A percentile compares a stretch with the other conserved stretches of the same genome.
Conservation (phyloP, 2,797 vertebrate genomes). For the Oceanodroma leucorhoa region DNA sequence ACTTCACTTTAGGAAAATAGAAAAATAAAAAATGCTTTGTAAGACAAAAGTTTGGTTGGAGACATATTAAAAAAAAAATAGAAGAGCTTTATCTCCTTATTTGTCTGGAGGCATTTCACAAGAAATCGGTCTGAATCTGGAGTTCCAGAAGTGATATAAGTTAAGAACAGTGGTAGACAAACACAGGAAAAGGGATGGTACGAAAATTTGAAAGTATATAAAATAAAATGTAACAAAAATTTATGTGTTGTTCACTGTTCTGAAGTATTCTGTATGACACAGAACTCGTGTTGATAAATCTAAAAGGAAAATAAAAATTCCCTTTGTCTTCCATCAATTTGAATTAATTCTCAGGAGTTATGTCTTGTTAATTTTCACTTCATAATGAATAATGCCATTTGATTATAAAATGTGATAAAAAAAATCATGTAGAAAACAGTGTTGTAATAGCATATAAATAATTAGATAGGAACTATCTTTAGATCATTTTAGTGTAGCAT, state of each 20-base stretch:
- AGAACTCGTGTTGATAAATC: neutral
- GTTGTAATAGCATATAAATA: neutral
- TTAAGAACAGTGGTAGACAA: neutral
- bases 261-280: neutral
- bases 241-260: neutral
- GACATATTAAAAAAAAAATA: neutral
- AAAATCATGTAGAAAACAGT: neutral
- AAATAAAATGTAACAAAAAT: neutral
- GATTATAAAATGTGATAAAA: neutral
- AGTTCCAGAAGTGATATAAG: neutral
- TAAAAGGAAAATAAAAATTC: neutral
- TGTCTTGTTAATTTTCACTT: neutral
- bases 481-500: neutral
- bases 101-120: neutral
- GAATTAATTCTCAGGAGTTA: neutral
- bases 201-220: neutral
- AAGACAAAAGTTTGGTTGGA: neutral
- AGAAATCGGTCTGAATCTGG: neutral
- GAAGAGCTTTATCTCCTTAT: neutral
- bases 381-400: neutral
- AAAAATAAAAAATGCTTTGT: neutral
- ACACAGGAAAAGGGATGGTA: neutral
- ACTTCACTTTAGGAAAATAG: neutral
- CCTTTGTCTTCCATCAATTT: neutral
- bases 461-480: neutral